A percentile compares a stretch with the other conserved stretches of the same genome.
phyloP scores from a whole-genome alignment of 1,140 invertebrate genomes.

The Trichogramma pretiosum region DNA sequence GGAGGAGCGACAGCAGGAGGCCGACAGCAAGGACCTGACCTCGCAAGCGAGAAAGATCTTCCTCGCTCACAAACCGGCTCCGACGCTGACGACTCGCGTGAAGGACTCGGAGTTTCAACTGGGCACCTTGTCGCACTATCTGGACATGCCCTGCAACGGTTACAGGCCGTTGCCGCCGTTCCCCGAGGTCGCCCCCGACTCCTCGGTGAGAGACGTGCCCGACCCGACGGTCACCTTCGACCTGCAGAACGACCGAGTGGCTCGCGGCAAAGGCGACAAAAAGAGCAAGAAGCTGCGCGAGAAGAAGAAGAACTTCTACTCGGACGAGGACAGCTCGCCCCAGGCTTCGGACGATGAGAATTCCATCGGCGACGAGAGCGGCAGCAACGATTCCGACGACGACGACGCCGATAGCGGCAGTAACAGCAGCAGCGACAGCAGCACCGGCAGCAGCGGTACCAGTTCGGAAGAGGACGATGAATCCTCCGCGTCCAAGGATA shows the following conservation, averaged over 20 bases:
- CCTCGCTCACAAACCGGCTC: constrained; percentile 85
- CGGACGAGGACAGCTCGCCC: constrained; percentile 32
- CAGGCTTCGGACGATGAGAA: constrained; percentile 33
- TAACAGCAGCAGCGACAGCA: neutral
- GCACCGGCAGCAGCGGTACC: constrained; percentile 9
- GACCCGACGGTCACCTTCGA: constrained; percentile 33
- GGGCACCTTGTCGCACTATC: constrained; percentile 90
- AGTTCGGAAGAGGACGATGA: constrained; percentile 30
- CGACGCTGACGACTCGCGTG: constrained; percentile 61
- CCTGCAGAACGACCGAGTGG: constrained; percentile 19
- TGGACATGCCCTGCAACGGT: constrained; percentile 74
- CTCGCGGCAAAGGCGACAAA: constrained; percentile 33
- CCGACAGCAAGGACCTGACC: constrained; percentile 45
- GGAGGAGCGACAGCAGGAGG: constrained; percentile 37
- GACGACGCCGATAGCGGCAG: neutral
- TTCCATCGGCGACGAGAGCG: constrained; percentile 24
- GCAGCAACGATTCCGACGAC: too few relatives aligned
- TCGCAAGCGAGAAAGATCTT: constrained; percentile 78
- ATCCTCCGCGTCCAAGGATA: constrained; percentile 32
- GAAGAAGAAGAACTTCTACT: constrained; percentile 34
- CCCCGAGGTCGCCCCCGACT: constrained; percentile 67
- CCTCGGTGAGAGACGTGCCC: constrained; percentile 69
- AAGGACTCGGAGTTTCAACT: constrained; percentile 72
- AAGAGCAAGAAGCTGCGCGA: constrained; percentile 35
- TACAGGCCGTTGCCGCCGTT: constrained; percentile 85